Evolutionary conservation across 37 sponge, comb jelly and placozoan genomes (phyloP).

Genomic region (Oopsacas minuta): DNA sequence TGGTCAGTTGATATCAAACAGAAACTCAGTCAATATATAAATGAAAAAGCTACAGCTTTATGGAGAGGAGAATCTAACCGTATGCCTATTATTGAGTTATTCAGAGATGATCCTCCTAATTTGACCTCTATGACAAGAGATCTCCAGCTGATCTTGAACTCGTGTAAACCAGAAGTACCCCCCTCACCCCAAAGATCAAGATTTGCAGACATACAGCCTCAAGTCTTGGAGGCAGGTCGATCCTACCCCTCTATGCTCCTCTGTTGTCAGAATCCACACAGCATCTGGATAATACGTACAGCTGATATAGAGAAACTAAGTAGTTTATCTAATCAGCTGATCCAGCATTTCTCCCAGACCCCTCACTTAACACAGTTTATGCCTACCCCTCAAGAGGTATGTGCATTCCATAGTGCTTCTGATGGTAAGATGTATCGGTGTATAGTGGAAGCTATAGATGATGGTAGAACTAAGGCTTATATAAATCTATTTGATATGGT

Average conservation of each 20-base stretch:
- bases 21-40: background rate
- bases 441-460: background rate
- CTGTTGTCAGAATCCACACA: background rate
- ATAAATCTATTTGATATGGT: constrained; percentile 5
- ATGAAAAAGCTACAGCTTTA: background rate
- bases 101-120: background rate
- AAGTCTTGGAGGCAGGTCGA: background rate
- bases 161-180: background rate
- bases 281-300: background rate
- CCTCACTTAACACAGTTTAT: background rate
- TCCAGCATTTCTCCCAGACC: background rate
- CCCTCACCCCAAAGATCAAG: background rate
- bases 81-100: background rate
- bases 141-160: background rate
- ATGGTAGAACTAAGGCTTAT: background rate
- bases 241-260: background rate
- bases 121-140: background rate
- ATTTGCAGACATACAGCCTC: background rate
- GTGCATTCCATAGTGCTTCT: background rate
- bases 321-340: background rate
- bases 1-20: background rate
- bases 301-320: background rate
- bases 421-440: background rate
- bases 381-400: background rate
- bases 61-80: background rate